Conservation (phyloP, 1,140 invertebrate genomes). For the Calephelis nemesis region DNA sequence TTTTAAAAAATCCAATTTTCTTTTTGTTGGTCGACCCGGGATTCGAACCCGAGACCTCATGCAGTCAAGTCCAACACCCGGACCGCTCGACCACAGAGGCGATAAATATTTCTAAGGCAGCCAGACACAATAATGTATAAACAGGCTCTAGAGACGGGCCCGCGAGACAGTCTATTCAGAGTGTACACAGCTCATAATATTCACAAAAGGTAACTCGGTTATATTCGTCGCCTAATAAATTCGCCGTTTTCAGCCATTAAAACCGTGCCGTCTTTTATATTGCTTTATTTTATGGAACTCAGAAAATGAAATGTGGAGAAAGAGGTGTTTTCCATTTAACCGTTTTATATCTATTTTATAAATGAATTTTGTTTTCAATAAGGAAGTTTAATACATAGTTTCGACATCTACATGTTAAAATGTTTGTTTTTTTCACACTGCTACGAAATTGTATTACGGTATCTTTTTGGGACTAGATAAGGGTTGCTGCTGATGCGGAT, state of each 20-base stretch:
- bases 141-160: not conserved
- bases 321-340: not conserved
- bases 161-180: not conserved
- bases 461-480: no score
- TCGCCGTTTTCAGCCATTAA: constrained; percentile 18
- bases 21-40: no score
- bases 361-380: not conserved
- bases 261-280: constrained; percentile 7
- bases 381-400: no score
- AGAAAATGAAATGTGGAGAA: constrained; percentile 6
- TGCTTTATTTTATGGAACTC: constrained; percentile 10
- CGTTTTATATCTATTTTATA: not conserved
- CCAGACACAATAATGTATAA: not conserved
- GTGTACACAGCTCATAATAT: constrained; percentile 2
- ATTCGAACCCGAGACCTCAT: no score
- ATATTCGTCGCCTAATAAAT: constrained; percentile 18
- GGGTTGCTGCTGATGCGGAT: no score
- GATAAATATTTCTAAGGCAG: not conserved
- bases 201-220: constrained; percentile 12
- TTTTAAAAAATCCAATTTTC: no score
- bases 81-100: no score
- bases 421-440: no score
- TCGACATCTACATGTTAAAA: no score
- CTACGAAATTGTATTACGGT: no score
- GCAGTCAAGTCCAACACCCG: no score